A percentile compares a stretch with the other conserved stretches of the same genome.
These are phyloP conservation scores for Sphecodes monilicornis DNA, from an alignment of 2,888 invertebrate species.

Conservation along the genomic window DNA sequence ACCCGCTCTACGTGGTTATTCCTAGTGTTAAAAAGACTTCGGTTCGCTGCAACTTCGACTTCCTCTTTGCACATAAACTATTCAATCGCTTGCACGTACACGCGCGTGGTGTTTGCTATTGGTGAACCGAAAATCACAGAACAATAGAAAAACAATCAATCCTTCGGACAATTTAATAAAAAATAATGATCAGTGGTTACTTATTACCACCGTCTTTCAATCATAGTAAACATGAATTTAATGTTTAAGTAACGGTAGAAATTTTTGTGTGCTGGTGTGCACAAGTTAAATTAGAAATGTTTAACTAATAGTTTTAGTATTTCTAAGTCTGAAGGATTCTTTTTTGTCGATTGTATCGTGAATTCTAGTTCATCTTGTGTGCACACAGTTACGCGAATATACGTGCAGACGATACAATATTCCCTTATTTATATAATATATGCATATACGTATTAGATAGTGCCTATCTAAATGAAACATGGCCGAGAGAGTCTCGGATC, in stretches of 20 bases:
- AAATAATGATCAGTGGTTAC: background rate
- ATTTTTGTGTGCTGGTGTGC: background rate
- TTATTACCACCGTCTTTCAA: background rate
- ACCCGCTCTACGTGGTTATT: conserved; percentile 47
- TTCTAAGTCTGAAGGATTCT: background rate
- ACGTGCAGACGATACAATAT: conserved; percentile 18
- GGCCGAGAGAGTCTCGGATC: conserved; percentile 41
- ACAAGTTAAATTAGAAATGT: background rate
- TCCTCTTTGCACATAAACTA: conserved; percentile 45
- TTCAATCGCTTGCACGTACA: conserved; percentile 36
- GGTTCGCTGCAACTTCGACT: conserved; percentile 41
- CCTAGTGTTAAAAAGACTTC: conserved; percentile 60
- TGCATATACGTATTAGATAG: conserved; percentile 65
- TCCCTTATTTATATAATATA: conserved; percentile 30
- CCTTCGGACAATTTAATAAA: background rate
- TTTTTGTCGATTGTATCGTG: background rate
- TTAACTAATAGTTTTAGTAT: background rate
- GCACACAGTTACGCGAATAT: conserved; percentile 8
- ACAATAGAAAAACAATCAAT: background rate
- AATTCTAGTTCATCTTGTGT: background rate
- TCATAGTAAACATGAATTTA: background rate
- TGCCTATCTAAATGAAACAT: conserved; percentile 73
- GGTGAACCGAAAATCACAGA: background rate
- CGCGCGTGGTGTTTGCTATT: conserved; percentile 13
- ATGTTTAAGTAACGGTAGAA: too few species aligned